phyloP scores from a whole-genome alignment of 2,888 invertebrate genomes.

The Archips crataeganus region DNA sequence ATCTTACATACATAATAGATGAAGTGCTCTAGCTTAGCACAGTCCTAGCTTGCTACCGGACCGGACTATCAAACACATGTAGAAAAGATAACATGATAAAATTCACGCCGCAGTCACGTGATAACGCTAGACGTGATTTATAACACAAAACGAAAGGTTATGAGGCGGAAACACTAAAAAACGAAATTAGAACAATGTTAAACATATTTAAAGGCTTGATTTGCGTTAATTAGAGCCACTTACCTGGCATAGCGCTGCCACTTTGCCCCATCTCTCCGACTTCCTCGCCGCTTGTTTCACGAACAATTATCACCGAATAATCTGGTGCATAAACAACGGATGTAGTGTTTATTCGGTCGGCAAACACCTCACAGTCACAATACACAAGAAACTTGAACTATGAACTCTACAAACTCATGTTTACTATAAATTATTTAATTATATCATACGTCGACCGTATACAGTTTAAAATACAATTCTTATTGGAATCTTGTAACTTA shows the following conservation, averaged over 20 bases:
- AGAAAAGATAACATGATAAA: slow-evolving; percentile 19
- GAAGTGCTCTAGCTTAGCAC: background rate
- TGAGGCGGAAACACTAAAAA: slow-evolving; percentile 40
- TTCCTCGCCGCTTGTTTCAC: slow-evolving; percentile 45
- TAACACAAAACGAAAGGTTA: slow-evolving; percentile 43
- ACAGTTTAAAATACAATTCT: slow-evolving; percentile 47
- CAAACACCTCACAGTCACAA: slow-evolving; percentile 49
- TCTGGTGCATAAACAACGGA: slow-evolving; percentile 55
- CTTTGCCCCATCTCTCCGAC: slow-evolving; percentile 72
- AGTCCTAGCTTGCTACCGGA: background rate
- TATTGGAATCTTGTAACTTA: slow-evolving; percentile 53
- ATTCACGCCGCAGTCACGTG: slow-evolving; percentile 30
- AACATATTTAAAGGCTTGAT: slow-evolving; percentile 50
- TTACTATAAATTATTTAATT: slow-evolving; percentile 58
- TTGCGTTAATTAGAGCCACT: slow-evolving; percentile 60
- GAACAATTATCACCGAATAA: slow-evolving; percentile 49
- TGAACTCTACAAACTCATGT: slow-evolving; percentile 63
- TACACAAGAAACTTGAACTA: slow-evolving; percentile 65
- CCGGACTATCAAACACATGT: background rate
- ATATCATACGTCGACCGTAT: slow-evolving; percentile 44
- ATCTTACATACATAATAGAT: background rate
- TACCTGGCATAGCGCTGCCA: slow-evolving; percentile 78
- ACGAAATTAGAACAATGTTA: slow-evolving; percentile 62
- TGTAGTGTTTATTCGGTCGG: slow-evolving; percentile 47
- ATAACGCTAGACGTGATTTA: slow-evolving; percentile 3